Evolutionary conservation across 2,797 vertebrate species (phyloP).

Genomic region (Chelon auratus): DNA sequence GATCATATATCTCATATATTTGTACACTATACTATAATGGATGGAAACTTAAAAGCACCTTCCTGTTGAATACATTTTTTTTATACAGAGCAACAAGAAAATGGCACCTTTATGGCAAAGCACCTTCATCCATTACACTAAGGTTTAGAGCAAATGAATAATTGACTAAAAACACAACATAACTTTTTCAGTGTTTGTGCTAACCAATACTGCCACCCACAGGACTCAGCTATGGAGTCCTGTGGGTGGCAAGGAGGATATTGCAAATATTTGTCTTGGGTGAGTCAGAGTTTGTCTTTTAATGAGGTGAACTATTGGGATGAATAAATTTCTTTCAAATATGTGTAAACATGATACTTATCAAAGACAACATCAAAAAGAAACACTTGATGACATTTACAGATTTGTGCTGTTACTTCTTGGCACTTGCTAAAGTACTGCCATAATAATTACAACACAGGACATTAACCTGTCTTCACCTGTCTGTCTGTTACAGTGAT

Average conservation of each 20-base stretch:
- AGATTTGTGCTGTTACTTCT: too few species aligned
- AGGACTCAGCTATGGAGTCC: slow-evolving; percentile 35
- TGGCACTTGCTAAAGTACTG: too few species aligned
- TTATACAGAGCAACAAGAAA: not conserved
- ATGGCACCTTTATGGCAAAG: not conserved
- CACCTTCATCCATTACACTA: not conserved
- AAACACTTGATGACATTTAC: too few species aligned
- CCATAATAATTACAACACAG: too few species aligned
- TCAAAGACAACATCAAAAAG: not conserved
- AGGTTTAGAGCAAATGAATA: slow-evolving; percentile 24
- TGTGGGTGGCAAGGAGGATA: too few species aligned
- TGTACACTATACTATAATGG: not conserved
- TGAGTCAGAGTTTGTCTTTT: not conserved
- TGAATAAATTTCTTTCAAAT: not conserved
- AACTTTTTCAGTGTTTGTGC: slow-evolving; percentile 18
- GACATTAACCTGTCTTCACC: too few species aligned
- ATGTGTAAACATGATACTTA: not conserved
- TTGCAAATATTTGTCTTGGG: not conserved
- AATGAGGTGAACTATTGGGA: not conserved
- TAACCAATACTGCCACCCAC: slow-evolving; percentile 66
- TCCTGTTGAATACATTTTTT: not conserved
- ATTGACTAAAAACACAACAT: not conserved
- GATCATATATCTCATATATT: not conserved
- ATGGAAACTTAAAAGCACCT: not conserved
- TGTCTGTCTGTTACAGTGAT: not conserved